A percentile compares a stretch with the other conserved stretches of the same genome.
These are phyloP conservation scores for Lucinisca nassula DNA, from an alignment of 2,888 invertebrate genomes.

Conservation along the genomic window DNA sequence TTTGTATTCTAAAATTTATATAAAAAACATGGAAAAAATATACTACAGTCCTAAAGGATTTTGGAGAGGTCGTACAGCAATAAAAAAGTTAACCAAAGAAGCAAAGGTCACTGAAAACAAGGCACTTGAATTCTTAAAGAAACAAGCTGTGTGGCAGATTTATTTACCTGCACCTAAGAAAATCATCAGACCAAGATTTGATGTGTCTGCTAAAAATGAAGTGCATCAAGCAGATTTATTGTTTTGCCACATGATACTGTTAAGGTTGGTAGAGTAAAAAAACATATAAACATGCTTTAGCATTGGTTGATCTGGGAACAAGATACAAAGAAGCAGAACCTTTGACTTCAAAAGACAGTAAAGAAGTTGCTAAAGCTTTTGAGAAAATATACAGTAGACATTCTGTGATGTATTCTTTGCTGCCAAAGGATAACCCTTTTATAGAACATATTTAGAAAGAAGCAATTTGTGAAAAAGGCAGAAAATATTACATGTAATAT, in stretches of 20 bases:
- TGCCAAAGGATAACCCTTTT: conserved; percentile 57
- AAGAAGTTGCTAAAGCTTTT: conserved; percentile 57
- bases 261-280: not conserved
- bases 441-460: conserved; percentile 58
- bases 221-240: not conserved
- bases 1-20: not conserved
- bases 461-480: conserved; percentile 14
- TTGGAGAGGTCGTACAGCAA: too few species aligned
- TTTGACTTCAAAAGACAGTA: conserved; percentile 56
- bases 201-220: too few species aligned
- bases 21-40: conserved; percentile 26
- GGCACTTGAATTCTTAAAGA: too few species aligned
- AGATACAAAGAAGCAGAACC: too few species aligned
- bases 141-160: too few species aligned
- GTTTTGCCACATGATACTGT: not conserved
- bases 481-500: too few species aligned
- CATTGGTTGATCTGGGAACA: conserved; percentile 54
- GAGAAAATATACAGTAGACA: conserved; percentile 54
- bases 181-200: too few species aligned
- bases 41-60: too few species aligned
- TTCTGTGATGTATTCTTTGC: conserved; percentile 58
- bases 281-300: not conserved
- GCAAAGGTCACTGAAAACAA: too few species aligned
- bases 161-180: too few species aligned
- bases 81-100: conserved; percentile 39